phyloP scores from a whole-genome alignment of 2,888 invertebrate genomes.

The Ernsta delagoae region DNA sequence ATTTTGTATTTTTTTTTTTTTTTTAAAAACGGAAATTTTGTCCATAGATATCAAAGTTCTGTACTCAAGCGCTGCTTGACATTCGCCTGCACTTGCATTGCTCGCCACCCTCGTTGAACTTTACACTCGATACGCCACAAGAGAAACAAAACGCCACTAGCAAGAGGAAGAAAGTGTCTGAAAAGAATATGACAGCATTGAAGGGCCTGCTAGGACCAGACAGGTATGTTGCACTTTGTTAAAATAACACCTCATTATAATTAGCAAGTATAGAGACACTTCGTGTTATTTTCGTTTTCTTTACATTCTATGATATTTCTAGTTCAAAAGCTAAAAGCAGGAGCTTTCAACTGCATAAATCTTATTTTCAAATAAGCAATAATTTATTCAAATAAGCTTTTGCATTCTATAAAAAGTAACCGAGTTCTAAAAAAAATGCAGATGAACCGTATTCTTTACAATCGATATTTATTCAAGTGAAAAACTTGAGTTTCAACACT shows the following conservation, averaged over 20 bases:
- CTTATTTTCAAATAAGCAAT: too few species aligned
- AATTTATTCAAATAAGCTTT: too few species aligned
- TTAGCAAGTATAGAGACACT: too few species aligned
- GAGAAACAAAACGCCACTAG: constrained; percentile 47
- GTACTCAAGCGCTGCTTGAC: constrained; percentile 67
- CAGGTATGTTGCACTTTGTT: constrained; percentile 48
- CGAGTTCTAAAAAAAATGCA: too few species aligned
- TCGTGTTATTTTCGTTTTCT: too few species aligned
- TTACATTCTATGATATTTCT: too few species aligned
- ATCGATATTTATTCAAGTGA: too few species aligned
- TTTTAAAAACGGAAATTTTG: neutral
- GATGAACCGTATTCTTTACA: too few species aligned
- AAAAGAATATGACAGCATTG: constrained; percentile 64
- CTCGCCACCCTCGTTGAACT: constrained; percentile 69
- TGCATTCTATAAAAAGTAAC: too few species aligned
- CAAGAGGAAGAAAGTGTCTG: constrained; percentile 59
- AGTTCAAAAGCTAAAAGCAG: too few species aligned
- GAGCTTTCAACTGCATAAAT: too few species aligned
- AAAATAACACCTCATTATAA: too few species aligned
- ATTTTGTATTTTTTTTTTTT: neutral
- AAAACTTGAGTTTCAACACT: neutral
- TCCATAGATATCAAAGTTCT: constrained; percentile 66
- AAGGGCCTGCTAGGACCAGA: constrained; percentile 61
- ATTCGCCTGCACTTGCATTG: constrained; percentile 73
- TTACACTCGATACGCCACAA: constrained; percentile 52